Conservation (phyloP, 2,888 invertebrate species). For the Drosophila sordidapex region DNA sequence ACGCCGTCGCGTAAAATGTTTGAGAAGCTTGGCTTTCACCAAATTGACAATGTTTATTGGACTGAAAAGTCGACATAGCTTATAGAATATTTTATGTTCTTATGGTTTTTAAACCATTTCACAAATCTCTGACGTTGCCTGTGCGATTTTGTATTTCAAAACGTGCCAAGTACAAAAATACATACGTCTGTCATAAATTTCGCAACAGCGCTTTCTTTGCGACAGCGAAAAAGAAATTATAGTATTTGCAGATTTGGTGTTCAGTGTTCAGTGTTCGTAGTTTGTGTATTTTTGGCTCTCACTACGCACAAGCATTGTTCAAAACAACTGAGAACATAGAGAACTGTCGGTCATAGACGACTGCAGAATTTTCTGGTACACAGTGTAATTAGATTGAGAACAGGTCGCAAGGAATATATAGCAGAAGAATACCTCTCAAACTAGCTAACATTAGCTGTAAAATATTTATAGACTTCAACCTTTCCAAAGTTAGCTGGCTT, state of each 20-base stretch:
- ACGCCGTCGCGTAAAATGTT: slow-evolving; percentile 78
- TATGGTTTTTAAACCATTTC: not conserved
- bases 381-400: not conserved
- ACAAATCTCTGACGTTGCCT: not conserved
- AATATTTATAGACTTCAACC: not conserved
- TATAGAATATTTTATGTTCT: not conserved
- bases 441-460: not conserved
- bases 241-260: not conserved
- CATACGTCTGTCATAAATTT: slow-evolving; percentile 2
- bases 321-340: not conserved
- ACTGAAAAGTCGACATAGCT: not conserved
- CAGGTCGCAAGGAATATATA: not conserved
- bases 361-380: not conserved
- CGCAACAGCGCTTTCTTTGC: not conserved
- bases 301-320: not conserved
- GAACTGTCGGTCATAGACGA: not conserved
- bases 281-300: slow-evolving; percentile 1
- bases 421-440: not conserved
- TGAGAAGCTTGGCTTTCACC: slow-evolving; percentile 74
- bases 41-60: slow-evolving; percentile 72
- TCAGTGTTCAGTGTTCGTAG: not conserved
- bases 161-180: not conserved
- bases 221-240: slow-evolving; percentile 12
- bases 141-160: slow-evolving; percentile 1
- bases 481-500: not conserved